Percentiles rank a stretch among this genome's conserved stretches.
Evolutionary conservation across 2,113 vertebrate genomes (phyloP).

Genomic region (Poeciliopsis retropinna): DNA sequence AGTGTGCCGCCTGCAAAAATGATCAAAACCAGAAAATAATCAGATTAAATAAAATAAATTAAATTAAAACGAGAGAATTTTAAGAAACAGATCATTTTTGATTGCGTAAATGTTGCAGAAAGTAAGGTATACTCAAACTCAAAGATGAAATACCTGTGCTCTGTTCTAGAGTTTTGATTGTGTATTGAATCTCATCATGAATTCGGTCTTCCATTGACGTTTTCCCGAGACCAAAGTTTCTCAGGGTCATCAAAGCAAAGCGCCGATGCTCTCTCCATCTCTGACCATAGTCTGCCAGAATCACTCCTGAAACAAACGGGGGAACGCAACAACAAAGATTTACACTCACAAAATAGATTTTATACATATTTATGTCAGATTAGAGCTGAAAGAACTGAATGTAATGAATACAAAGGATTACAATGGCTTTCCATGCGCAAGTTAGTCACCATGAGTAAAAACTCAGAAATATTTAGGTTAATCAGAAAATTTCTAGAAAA

Average conservation of each 20-base stretch:
- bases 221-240: conserved; percentile 86
- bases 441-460: too few species aligned
- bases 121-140: not conserved
- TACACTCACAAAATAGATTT: not conserved
- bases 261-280: conserved; percentile 77
- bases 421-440: too few species aligned
- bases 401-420: too few species aligned
- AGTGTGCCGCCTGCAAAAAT: conserved; percentile 51
- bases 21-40: not conserved
- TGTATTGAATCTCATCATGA: conserved; percentile 69
- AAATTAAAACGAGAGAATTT: not conserved
- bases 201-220: conserved; percentile 83
- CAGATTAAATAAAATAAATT: too few species aligned
- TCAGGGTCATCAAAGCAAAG: conserved; percentile 78
- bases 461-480: too few species aligned
- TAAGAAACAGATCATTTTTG: not conserved
- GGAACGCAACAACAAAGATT: not conserved
- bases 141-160: conserved; percentile 44
- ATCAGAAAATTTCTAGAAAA: too few species aligned
- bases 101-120: not conserved
- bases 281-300: conserved; percentile 58
- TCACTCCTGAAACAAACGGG: not conserved
- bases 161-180: conserved; percentile 34
- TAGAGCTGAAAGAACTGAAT: too few species aligned
- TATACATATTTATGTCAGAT: not conserved